Percentiles rank a stretch among this genome's conserved stretches.
These are phyloP conservation scores for Entomobrya multifasciata DNA, from an alignment of 2,888 invertebrate genomes.

Conservation along the genomic window DNA sequence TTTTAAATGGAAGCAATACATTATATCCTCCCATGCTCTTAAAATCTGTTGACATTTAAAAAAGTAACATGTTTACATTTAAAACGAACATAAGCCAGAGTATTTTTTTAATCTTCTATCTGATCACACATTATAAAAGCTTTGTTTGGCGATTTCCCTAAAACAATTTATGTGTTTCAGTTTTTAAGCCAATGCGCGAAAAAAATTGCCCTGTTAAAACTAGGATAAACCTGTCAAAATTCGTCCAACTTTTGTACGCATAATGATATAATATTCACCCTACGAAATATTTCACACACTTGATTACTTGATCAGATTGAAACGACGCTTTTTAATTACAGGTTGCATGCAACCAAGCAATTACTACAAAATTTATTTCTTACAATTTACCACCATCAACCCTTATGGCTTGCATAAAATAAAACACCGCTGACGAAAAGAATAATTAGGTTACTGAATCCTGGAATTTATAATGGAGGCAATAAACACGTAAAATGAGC, in stretches of 20 bases:
- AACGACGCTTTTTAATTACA: conserved; percentile 62
- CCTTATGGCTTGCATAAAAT: conserved; percentile 37
- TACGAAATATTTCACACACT: conserved; percentile 52
- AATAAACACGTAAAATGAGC: conserved; percentile 66
- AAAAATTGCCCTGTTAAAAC: conserved; percentile 20
- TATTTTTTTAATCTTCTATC: conserved; percentile 34
- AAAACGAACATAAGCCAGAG: not conserved
- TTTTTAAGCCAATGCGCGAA: not conserved
- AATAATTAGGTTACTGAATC: conserved; percentile 66
- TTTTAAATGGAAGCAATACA: conserved; percentile 35
- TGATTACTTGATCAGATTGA: conserved; percentile 50
- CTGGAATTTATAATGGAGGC: conserved; percentile 60
- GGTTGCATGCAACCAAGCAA: conserved; percentile 66
- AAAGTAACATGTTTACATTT: not conserved
- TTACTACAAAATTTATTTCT: conserved; percentile 56
- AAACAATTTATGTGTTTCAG: conserved; percentile 24
- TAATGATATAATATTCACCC: conserved; percentile 13
- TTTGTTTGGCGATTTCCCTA: conserved; percentile 51
- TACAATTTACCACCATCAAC: not conserved
- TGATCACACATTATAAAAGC: conserved; percentile 55
- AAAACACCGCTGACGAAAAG: conserved; percentile 62
- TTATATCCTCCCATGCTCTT: not conserved
- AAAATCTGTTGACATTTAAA: not conserved
- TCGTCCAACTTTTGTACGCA: not conserved
- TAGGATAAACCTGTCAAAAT: conserved; percentile 14